phyloP scores from a whole-genome alignment of 2,888 invertebrate genomes.

The Ophioninae sp. region DNA sequence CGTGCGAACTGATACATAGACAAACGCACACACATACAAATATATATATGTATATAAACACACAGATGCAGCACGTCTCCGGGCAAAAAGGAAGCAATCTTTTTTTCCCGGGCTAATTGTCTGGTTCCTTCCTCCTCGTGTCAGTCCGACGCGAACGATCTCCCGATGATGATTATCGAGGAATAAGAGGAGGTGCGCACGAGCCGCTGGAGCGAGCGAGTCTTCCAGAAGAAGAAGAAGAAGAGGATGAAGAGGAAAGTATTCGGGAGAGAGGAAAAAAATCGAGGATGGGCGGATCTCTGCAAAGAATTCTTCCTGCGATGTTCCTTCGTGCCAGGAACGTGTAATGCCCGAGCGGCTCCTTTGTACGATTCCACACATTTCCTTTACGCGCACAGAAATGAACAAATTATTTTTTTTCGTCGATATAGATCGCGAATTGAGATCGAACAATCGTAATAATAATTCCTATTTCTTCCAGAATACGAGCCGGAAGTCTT shows the following conservation, averaged over 20 bases:
- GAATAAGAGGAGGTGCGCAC: slow-evolving; percentile 36
- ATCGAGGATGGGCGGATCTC: background rate
- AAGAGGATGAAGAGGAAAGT: slow-evolving; percentile 17
- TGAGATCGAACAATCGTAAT: no score
- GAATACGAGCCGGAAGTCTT: no score
- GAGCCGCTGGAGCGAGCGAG: slow-evolving; percentile 56
- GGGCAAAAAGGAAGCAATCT: slow-evolving; percentile 34
- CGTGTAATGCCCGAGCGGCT: background rate
- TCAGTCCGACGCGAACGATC: slow-evolving; percentile 60
- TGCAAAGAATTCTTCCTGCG: background rate
- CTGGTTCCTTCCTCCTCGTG: slow-evolving; percentile 46
- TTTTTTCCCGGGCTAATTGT: slow-evolving; percentile 65
- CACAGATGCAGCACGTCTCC: background rate
- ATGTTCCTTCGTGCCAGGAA: background rate
- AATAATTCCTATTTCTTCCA: no score
- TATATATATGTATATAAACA: background rate
- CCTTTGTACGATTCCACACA: background rate
- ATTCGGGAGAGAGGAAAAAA: slow-evolving; percentile 35
- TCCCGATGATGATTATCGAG: slow-evolving; percentile 61
- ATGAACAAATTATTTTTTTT: background rate
- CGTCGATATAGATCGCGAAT: background rate
- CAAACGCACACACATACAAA: no score
- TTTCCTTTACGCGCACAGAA: background rate
- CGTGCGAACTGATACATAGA: background rate
- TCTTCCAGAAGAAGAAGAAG: slow-evolving; percentile 5